Base-by-base conservation (phyloP, 2,888 invertebrate species). In the Mythimna impura region DNA sequence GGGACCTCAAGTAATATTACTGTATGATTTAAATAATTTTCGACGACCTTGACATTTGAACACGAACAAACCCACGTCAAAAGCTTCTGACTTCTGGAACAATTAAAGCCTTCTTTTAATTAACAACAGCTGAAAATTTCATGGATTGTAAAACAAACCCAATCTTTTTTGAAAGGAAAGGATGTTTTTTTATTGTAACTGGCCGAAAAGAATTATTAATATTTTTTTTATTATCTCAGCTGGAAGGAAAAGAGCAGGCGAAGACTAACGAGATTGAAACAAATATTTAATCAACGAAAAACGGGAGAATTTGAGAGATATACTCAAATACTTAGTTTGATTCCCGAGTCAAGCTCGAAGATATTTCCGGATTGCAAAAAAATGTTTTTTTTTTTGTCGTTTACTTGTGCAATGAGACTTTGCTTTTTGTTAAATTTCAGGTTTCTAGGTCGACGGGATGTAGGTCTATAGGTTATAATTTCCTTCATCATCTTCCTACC, bases 81-180 rank as follows among this genome's bases (percentile, higher is more conserved):
- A 80, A 62, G 34, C 20, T 25, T 64, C 40, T 55, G 55, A 40
- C 50, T 78, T 62, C n/a, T 34, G 34, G 3, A 75, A 76, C 64
- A 78, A 80, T 80, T 74, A 80, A 64, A 50, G 22, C 50, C n/a
- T 36, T 14, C 30, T 43, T 43, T 76, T 65, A 68, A 78, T 78
- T 68, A 68, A 78, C 50, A 43, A 52, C 55, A 55, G 50, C 40
- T 80, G 43, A 40, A 64, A 64, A 76, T 68, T 55, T 65, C n/a
- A 57, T 40, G 36, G 40, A 65, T 66, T 65, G 61, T 22, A 68
- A 40, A 76, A 76, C 57, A 65, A 68, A 65, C 52, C 10, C 14
- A 36, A 34, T 52, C 12, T 68, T 68, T 65, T 68, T 64, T 40
- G 4, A 47, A 20, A 54, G 47, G 34, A 57, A 65, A 62, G n/a